These are phyloP conservation scores for Dioctria rufipes DNA, from an alignment of 2,888 invertebrate genomes.

Conservation along the genomic window DNA sequence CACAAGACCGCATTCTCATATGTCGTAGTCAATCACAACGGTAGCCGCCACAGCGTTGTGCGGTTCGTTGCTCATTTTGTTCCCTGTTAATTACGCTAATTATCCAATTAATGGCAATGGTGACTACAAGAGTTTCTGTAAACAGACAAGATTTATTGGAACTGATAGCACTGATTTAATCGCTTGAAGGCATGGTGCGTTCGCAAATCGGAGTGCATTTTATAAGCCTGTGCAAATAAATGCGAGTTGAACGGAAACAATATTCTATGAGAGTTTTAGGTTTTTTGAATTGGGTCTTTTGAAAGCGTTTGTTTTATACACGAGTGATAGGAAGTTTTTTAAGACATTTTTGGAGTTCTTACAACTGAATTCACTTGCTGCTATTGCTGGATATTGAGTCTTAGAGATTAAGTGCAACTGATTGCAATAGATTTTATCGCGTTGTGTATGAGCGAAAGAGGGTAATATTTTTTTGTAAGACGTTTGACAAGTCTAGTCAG, in stretches of 20 bases:
- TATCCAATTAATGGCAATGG: conserved; percentile 51
- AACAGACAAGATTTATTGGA: conserved; percentile 45
- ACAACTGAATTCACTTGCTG: conserved; percentile 27
- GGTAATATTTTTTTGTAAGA: background rate
- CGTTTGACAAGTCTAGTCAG: too few relatives aligned
- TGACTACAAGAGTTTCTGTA: conserved; percentile 45
- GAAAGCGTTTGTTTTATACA: too few relatives aligned
- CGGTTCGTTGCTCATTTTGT: conserved; percentile 29
- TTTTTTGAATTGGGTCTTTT: background rate
- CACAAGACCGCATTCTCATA: background rate
- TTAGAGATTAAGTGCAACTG: background rate
- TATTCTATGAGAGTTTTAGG: background rate
- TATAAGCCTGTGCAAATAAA: background rate
- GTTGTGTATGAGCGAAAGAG: conserved; percentile 24
- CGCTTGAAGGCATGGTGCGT: background rate
- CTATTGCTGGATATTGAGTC: background rate
- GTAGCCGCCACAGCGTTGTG: background rate
- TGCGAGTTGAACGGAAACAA: conserved; percentile 15
- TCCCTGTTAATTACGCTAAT: conserved; percentile 49
- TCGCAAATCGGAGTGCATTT: background rate
- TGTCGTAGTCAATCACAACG: conserved; percentile 21
- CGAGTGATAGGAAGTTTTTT: background rate
- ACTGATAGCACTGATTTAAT: conserved; percentile 3
- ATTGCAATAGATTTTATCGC: conserved; percentile 6
- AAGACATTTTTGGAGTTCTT: background rate